A percentile compares a stretch with the other conserved stretches of the same genome.
These are phyloP conservation scores for Pseudocheirus occidentalis DNA, from an alignment of 2,797 vertebrate species.

Conservation along the genomic window DNA sequence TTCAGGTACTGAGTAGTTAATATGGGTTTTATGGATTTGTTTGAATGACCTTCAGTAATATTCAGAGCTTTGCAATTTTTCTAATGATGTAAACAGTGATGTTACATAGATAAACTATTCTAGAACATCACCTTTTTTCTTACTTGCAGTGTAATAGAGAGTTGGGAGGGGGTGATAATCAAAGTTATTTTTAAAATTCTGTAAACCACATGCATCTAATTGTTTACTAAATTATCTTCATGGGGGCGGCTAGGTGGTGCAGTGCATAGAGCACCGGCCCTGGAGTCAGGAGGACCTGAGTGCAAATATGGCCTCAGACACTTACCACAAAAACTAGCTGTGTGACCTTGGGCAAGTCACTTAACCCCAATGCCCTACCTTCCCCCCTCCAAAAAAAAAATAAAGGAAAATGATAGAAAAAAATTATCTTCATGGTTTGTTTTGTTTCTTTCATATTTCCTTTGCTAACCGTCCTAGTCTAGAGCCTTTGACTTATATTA, in stretches of 20 bases:
- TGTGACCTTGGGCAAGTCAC: no score
- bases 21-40: not conserved
- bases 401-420: no score
- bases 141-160: not conserved
- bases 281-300: no score
- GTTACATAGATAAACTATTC: not conserved
- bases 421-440: not conserved
- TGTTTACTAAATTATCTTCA: not conserved
- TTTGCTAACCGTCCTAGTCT: not conserved
- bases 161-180: not conserved
- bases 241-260: not conserved
- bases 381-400: no score
- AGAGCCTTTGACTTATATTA: not conserved
- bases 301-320: no score
- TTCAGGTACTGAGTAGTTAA: conserved; percentile 88
- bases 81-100: not conserved
- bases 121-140: not conserved
- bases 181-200: not conserved
- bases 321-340: no score
- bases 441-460: not conserved
- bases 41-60: not conserved
- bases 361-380: no score
- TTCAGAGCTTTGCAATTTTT: not conserved
- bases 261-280: no score
- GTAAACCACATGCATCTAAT: not conserved